phyloP scores from a whole-genome alignment of 2,113 vertebrate genomes.

The Rhagologus leucostigma region DNA sequence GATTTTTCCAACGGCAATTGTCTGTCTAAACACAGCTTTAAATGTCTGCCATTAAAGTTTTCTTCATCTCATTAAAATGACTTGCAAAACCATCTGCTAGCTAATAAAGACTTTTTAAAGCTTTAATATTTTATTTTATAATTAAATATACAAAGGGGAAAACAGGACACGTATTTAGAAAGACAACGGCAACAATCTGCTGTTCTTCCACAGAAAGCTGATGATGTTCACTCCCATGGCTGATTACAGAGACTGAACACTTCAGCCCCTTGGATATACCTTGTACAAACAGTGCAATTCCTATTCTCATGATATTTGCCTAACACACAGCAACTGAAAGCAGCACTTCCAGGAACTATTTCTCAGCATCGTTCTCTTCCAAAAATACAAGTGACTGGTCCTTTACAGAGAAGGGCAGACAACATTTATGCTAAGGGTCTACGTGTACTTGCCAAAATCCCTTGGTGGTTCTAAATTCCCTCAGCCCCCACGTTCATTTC shows the following conservation, averaged over 20 bases:
- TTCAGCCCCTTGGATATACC: constrained; percentile 3
- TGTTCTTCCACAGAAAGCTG: not conserved
- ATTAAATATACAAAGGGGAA: constrained; percentile 8
- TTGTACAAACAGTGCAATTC: not conserved
- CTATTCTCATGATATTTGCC: not conserved
- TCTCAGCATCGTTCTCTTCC: not conserved
- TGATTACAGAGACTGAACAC: constrained; percentile 36
- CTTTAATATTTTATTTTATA: constrained; percentile 44
- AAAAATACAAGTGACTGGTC: not conserved
- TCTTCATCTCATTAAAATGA: constrained; percentile 36
- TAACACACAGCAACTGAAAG: not conserved
- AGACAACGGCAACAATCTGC: constrained; percentile 1
- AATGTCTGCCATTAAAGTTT: constrained; percentile 31
- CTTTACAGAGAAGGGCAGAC: not conserved
- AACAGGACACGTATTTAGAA: constrained; percentile 29
- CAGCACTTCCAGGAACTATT: not conserved
- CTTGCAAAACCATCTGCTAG: constrained; percentile 55
- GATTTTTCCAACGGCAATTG: constrained; percentile 33
- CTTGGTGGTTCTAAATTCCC: not conserved
- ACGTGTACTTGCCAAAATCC: fast-evolving
- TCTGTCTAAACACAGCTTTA: constrained; percentile 24
- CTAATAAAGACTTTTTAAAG: constrained; percentile 53
- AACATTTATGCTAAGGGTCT: not conserved
- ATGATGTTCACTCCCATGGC: not conserved
- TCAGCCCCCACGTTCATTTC: not conserved